Evolutionary conservation across 2,797 vertebrate species (phyloP).

Genomic region (Cyclopterus lumpus): DNA sequence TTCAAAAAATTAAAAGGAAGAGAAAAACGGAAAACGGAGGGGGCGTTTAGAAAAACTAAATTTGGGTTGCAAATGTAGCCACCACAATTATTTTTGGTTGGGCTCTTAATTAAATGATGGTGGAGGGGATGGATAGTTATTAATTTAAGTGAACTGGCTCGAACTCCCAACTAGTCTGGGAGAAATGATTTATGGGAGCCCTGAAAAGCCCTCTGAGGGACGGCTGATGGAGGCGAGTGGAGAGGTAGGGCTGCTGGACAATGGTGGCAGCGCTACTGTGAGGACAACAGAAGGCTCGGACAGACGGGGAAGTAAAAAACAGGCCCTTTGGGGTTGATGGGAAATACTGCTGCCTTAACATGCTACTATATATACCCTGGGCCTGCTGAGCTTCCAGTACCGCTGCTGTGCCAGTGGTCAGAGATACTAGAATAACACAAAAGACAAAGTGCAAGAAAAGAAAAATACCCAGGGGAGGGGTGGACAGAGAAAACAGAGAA

Average conservation of each 20-base stretch:
- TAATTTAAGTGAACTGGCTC: conserved; percentile 71
- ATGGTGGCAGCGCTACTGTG: conserved; percentile 20
- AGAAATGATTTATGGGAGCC: conserved; percentile 73
- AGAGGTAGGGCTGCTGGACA: conserved; percentile 39
- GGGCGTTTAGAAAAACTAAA: conserved; percentile 35
- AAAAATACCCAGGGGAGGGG: neutral
- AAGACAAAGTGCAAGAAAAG: conserved; percentile 17
- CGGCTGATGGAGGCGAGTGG: conserved; percentile 17
- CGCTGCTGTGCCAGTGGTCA: conserved; percentile 42
- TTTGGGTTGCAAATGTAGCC: conserved; percentile 19
- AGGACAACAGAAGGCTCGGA: conserved; percentile 30
- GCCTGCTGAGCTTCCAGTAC: conserved; percentile 31
- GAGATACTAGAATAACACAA: conserved; percentile 29
- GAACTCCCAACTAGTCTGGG: conserved; percentile 54
- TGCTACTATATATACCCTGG: conserved; percentile 23
- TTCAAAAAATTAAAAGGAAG: neutral
- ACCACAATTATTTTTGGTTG: conserved; percentile 47
- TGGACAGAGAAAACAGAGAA: conserved; percentile 26
- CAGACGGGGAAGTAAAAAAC: neutral
- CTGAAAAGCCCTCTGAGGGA: conserved; percentile 41
- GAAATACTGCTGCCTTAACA: conserved; percentile 30
- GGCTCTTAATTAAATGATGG: conserved; percentile 72
- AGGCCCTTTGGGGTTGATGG: conserved; percentile 42
- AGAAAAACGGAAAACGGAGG: neutral
- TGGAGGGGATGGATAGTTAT: conserved; percentile 66